Evolutionary conservation across 2,888 invertebrate species (phyloP).

Genomic region (Eilema sororculum): DNA sequence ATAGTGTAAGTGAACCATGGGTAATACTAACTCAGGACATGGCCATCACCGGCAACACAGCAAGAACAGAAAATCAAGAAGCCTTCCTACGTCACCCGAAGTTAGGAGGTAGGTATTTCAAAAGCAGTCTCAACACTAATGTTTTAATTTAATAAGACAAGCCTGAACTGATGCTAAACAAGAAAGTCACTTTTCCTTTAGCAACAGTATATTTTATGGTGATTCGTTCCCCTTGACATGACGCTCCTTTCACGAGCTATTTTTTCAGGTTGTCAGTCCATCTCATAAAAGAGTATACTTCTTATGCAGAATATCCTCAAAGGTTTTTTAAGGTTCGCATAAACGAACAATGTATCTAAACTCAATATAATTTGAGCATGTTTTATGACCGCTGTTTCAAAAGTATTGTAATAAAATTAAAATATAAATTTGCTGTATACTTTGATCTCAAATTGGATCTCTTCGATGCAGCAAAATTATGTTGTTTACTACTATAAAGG

Average conservation of each 20-base stretch:
- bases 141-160: background rate
- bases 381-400: conserved; percentile 62
- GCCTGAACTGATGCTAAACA: background rate
- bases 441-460: conserved; percentile 67
- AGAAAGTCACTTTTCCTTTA: background rate
- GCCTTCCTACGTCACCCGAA: conserved; percentile 93
- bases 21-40: conserved; percentile 80
- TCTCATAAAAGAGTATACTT: too few relatives aligned
- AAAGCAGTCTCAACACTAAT: background rate
- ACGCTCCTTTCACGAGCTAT: too few relatives aligned
- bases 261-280: too few relatives aligned
- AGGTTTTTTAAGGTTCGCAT: conserved; percentile 20
- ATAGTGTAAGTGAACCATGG: conserved; percentile 66
- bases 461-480: conserved; percentile 44
- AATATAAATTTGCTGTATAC: conserved; percentile 53
- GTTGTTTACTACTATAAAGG: conserved; percentile 62
- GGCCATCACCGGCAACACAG: conserved; percentile 75
- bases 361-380: conserved; percentile 45
- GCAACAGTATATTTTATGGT: background rate
- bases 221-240: background rate
- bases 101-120: conserved; percentile 88
- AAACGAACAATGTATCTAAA: conserved; percentile 43
- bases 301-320: background rate
- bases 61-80: conserved; percentile 88
- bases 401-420: conserved; percentile 56